Evolutionary conservation across 2,797 vertebrate species (phyloP), one percentile per base, ranked within the genome.

Genomic region (Sebastiscus albofasciatus): DNA sequence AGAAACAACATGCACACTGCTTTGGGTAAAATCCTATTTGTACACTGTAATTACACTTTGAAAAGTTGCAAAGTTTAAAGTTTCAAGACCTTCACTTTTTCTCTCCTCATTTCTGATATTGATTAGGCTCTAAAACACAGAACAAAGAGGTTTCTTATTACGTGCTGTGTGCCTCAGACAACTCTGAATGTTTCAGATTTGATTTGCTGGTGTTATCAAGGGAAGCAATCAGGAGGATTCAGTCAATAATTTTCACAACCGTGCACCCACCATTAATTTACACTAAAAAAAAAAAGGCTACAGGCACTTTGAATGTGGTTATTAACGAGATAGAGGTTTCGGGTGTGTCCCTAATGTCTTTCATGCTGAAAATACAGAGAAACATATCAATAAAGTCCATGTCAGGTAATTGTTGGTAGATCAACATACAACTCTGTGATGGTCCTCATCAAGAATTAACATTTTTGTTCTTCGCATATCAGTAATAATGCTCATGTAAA

Each of bases 21-120:
- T 93, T 93, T 94, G 93, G 93, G 94, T 93, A 93, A 93, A 94
- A 93, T 94, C 90, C 83, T 93, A 93, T 95, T 94, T 94, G 93
- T 94, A 93, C 90, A 91, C 89, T 86, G 74, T 94, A 94, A 95
- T 95, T 94, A 91, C 72, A 73, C 91, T 95, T 94, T 94, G 89
- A 94, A 93, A 95, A 94, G 92, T 94, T 94, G 86, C 90, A 92
- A 93, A 93, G 95, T 93, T 93, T 90, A 92, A 94, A 93, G 91
- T 93, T 95, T 92, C 78, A 52, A 90, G 89, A 92, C 90, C 92
- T 91, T 91, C 77, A 85, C 88, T 94, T 93, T 93, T 93, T 89
- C 90, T 88, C 84, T 70, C 81, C 84, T 92, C 87, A 83, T 93
- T 92, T 93, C 84, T 89, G 90, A 92, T 95, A 95, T 94, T 92